These are phyloP conservation scores for Aythya fuligula DNA, from an alignment of 2,797 vertebrate species.

Conservation along the genomic window DNA sequence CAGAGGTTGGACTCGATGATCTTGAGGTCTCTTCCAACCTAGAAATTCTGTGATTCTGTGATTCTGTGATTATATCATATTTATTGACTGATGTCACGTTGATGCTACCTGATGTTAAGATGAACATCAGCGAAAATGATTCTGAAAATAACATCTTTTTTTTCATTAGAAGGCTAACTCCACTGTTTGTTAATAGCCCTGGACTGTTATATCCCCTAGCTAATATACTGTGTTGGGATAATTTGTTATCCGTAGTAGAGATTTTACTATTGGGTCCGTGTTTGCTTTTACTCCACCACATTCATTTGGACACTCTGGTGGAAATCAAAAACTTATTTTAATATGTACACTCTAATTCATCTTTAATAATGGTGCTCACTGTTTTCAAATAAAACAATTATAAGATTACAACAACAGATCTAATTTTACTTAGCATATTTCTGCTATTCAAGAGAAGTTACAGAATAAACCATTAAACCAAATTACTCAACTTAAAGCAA, in stretches of 20 bases:
- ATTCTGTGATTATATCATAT: background rate
- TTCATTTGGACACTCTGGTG: background rate
- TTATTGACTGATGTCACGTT: background rate
- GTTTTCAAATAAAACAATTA: background rate
- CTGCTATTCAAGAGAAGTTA: slow-evolving; percentile 34
- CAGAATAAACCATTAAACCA: slow-evolving; percentile 19
- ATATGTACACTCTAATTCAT: background rate
- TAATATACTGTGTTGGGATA: background rate
- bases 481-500: slow-evolving; percentile 32
- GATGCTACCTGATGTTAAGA: background rate
- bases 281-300: background rate
- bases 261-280: background rate
- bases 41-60: too few relatives aligned
- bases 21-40: too few relatives aligned
- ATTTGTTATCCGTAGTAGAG: background rate
- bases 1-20: too few relatives aligned
- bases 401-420: background rate
- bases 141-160: background rate
- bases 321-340: background rate
- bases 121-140: background rate
- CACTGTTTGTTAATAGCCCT: background rate
- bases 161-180: background rate
- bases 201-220: background rate
- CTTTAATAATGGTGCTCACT: background rate
- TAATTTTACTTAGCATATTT: slow-evolving; percentile 4